phyloP scores from a whole-genome alignment of 2,113 vertebrate species.

The Dasypus novemcinctus region DNA sequence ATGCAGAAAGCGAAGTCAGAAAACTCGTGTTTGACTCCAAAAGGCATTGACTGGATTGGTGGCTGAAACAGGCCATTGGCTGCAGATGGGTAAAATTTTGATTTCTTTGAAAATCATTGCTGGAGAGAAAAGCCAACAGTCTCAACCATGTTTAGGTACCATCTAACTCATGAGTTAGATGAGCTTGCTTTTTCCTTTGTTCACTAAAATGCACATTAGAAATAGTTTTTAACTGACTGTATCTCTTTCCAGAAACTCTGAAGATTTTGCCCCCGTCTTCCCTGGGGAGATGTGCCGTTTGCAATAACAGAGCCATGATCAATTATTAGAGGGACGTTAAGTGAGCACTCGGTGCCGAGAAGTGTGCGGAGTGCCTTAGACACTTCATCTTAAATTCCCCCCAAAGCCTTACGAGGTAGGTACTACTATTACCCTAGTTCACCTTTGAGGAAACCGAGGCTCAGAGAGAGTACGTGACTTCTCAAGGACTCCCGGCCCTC shows the following conservation, averaged over 20 bases:
- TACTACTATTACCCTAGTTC: not conserved
- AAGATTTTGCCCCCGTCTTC: conserved; percentile 37
- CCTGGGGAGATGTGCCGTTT: not conserved
- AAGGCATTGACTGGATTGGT: not conserved
- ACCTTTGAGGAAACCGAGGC: not conserved
- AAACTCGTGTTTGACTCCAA: not conserved
- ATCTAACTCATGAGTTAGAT: not conserved
- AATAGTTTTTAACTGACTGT: conserved; percentile 40
- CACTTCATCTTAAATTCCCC: not conserved
- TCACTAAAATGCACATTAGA: conserved; percentile 34
- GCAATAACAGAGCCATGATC: not conserved
- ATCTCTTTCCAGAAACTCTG: conserved; percentile 49
- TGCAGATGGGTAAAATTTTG: conserved; percentile 20
- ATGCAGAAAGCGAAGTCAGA: not conserved
- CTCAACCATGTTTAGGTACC: not conserved
- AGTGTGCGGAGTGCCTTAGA: not conserved
- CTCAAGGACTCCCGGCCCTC: not conserved
- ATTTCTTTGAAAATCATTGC: conserved; percentile 14
- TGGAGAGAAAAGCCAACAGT: not conserved
- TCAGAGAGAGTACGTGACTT: not conserved
- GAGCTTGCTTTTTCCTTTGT: not conserved
- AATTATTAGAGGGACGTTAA: not conserved
- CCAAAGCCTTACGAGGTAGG: conserved; percentile 22
- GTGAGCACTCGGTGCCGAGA: not conserved
- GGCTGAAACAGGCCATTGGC: not conserved